Conservation (phyloP, 2,797 vertebrate genomes). For the Galagoides demidoff region DNA sequence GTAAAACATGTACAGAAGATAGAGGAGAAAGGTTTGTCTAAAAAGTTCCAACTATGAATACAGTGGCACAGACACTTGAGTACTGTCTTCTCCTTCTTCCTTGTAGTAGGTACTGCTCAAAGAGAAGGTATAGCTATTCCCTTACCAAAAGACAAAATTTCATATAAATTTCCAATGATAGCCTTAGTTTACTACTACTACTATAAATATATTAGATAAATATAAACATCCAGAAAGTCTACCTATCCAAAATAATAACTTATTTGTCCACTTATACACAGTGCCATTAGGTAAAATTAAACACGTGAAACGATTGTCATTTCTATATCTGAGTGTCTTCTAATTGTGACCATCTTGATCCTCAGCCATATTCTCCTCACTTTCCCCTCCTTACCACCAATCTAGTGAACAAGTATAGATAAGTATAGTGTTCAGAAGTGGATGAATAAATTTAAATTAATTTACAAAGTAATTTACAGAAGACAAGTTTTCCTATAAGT, state of each 20-base stretch:
- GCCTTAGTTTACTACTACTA: neutral
- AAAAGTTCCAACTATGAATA: neutral
- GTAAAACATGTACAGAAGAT: neutral
- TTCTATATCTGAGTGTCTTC: neutral
- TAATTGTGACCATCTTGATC: neutral
- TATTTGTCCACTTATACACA: neutral
- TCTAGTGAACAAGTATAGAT: neutral
- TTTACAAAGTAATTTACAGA: neutral
- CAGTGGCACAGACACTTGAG: neutral
- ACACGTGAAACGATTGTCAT: neutral
- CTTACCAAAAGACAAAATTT: conserved; percentile 12
- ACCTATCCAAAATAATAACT: conserved; percentile 18
- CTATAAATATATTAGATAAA: neutral
- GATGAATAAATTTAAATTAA: conserved; percentile 31
- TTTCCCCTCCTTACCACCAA: neutral
- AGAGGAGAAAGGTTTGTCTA: neutral
- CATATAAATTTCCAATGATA: neutral
- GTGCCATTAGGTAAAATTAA: neutral
- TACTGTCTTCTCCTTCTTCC: neutral
- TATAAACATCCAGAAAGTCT: conserved; percentile 17
- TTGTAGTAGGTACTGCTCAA: neutral
- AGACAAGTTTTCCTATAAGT: conserved; percentile 11
- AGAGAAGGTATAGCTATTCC: neutral
- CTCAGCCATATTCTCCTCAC: neutral
- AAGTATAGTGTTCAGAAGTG: neutral